Conservation (phyloP, 2,888 invertebrate genomes). For the Tethea ocularis region DNA sequence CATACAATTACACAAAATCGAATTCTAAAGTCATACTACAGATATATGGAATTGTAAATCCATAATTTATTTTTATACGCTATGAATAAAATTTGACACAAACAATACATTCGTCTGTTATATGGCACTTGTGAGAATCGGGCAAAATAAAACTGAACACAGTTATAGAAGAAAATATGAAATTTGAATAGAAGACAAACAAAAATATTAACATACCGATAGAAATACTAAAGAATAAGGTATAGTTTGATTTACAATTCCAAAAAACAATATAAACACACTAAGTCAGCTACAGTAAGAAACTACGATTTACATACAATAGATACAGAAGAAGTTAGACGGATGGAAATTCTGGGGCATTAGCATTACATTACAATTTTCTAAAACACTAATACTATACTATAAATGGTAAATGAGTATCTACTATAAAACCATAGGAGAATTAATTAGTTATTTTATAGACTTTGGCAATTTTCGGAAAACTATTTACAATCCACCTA, state of each 20-base stretch:
- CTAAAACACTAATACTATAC: slow-evolving; percentile 49
- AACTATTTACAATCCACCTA: slow-evolving; percentile 36
- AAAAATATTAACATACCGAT: not conserved
- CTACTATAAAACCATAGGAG: slow-evolving; percentile 27
- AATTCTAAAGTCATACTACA: slow-evolving; percentile 41
- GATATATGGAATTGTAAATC: slow-evolving; percentile 35
- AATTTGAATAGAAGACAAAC: not conserved
- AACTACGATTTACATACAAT: slow-evolving; percentile 75
- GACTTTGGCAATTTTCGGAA: slow-evolving; percentile 54
- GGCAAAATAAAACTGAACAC: not conserved
- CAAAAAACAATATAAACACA: slow-evolving; percentile 44
- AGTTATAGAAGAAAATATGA: not conserved
- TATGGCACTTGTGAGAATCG: not conserved
- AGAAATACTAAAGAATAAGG: not conserved
- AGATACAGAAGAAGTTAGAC: slow-evolving; percentile 82
- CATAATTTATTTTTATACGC: slow-evolving; percentile 18
- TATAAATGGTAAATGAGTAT: slow-evolving; percentile 31
- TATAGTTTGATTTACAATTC: slow-evolving; percentile 41
- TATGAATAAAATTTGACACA: slow-evolving; percentile 4
- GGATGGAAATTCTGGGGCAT: slow-evolving; percentile 85
- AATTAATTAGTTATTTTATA: slow-evolving; percentile 2
- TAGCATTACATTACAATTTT: slow-evolving; percentile 72
- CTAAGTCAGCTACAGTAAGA: slow-evolving; percentile 69
- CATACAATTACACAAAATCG: slow-evolving; percentile 37
- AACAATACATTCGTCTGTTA: not conserved